Evolutionary conservation across 2,888 invertebrate species (phyloP), one percentile per base, ranked within the genome.

Genomic region (Selenia dentaria): DNA sequence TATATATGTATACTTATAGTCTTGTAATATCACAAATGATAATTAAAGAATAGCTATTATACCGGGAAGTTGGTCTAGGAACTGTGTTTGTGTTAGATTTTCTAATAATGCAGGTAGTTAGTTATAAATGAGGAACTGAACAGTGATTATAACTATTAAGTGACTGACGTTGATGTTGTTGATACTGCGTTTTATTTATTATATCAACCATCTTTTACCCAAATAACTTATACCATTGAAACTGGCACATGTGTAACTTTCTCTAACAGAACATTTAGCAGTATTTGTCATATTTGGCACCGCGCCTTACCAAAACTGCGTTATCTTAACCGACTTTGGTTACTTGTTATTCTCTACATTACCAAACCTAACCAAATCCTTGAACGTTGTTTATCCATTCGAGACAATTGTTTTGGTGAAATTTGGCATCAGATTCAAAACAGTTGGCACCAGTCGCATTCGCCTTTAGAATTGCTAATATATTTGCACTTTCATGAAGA

Each of bases 351-450:
- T 44, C 33, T 18, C 18, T 25, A 42, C 33, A 35, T 35, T 38
- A 40, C 42, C 37, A 12, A 36, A 37, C 22, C 39, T 34, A 42
- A 32, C 27, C 14, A 38, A 44, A 49, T 46, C 56, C 53, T 57
- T 48, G 51, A 48, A 20, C 1, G 24, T 31, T 41, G 49, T 46
- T 56, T 54, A 34, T 33, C 46, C 32, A 58, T 58, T 58, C 55
- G 42, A 53, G 42, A 48, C 49, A 35, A 46, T 44, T 45, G 43
- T 27, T 38, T 54, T 49, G 51, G 53, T 56, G 54, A 59, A 59
- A 59, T 56, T 36, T 56, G 56, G 56, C 56, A 48, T 14, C 40
- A 25, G 39, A 31, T 41, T 14, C 37, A 31, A 47, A 8, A 22
- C 2, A 8, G 6, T 33, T 47, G 37, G 47, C 47, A 38, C 13